A percentile compares a stretch with the other conserved stretches of the same genome.
Evolutionary conservation across 37 sponge, comb jelly and placozoan genomes (phyloP).

Genomic region (Halisarca cf. caerulea): DNA sequence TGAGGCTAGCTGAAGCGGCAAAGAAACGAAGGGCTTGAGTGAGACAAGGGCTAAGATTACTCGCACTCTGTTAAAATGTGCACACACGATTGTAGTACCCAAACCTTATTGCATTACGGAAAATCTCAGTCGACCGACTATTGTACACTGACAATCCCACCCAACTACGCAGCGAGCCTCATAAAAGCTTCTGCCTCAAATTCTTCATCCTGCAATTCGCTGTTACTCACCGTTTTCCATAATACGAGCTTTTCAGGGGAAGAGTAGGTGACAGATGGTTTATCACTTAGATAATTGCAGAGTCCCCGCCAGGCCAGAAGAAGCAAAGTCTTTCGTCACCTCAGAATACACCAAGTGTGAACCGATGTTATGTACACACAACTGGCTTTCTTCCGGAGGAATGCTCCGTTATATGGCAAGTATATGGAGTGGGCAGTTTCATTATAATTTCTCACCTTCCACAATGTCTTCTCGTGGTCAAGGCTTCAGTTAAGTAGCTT

Average conservation of each 20-base stretch:
- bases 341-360: constrained; percentile 24
- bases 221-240: constrained; percentile 28
- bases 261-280: constrained; percentile 8
- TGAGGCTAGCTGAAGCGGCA: no score
- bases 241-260: not conserved
- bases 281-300: constrained; percentile 34
- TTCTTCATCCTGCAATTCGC: no score
- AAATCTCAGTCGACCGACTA: no score
- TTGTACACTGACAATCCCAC: no score
- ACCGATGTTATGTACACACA: constrained; percentile 36
- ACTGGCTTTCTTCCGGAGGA: constrained; percentile 15
- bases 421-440: not conserved
- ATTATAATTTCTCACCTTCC: constrained; percentile 22
- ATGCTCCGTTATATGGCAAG: not conserved
- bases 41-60: no score
- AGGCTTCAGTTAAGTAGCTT: not conserved
- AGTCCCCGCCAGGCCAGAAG: not conserved
- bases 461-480: not conserved
- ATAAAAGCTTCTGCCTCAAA: no score
- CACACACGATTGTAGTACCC: no score
- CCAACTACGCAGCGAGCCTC: no score
- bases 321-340: not conserved
- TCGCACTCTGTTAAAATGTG: no score
- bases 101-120: no score
- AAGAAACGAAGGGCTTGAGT: no score